Evolutionary conservation across 2,113 vertebrate species (phyloP).

Genomic region (Tragelaphus buxtoni): DNA sequence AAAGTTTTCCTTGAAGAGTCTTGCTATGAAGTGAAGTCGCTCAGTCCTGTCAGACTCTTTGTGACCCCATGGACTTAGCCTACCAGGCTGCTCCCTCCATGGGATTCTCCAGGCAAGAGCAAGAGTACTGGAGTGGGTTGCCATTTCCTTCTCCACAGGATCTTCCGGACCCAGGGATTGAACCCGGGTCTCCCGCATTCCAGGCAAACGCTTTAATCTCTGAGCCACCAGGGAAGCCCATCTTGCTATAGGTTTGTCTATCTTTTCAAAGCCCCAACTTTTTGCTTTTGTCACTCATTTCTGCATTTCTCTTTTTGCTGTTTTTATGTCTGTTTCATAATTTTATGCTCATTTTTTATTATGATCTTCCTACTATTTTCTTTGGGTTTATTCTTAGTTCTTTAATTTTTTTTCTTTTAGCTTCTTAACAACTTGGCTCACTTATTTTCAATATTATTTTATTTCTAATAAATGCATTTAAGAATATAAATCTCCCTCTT

Average conservation of each 20-base stretch:
- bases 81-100: no score
- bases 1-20: not conserved
- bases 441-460: not conserved
- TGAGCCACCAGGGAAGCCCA: no score
- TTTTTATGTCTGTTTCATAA: not conserved
- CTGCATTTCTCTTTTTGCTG: not conserved
- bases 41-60: no score
- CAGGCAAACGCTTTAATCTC: no score
- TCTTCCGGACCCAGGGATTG: no score
- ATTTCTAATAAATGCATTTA: not conserved
- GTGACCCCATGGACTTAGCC: no score
- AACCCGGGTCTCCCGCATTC: no score
- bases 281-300: not conserved
- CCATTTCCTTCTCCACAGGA: no score
- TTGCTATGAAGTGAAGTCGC: not conserved
- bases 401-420: not conserved
- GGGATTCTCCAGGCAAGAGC: no score
- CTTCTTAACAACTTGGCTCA: not conserved
- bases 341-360: not conserved
- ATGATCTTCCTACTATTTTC: not conserved
- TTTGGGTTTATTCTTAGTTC: not conserved
- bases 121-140: no score
- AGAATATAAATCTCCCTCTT: not conserved
- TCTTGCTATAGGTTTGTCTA: not conserved
- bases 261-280: not conserved